A percentile compares a stretch with the other conserved stretches of the same genome.
These are phyloP conservation scores for Cricetomys ansorgei DNA, from an alignment of 2,113 vertebrate species.

Conservation along the genomic window DNA sequence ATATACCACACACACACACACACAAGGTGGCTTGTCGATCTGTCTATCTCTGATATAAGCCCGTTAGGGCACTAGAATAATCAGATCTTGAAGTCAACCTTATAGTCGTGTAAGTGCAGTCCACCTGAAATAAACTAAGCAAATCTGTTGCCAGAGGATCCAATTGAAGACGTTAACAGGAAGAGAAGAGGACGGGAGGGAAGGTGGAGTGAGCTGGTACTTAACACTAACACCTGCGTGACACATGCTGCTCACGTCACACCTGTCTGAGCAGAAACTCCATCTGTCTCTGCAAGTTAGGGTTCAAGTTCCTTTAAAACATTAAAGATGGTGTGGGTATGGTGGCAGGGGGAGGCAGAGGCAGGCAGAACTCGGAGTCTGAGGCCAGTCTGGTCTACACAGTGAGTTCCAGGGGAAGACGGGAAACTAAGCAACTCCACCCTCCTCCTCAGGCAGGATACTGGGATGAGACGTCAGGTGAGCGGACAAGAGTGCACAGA, in stretches of 20 bases:
- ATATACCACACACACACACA: not conserved
- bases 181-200: slow-evolving; percentile 50
- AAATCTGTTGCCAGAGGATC: slow-evolving; percentile 57
- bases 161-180: slow-evolving; percentile 65
- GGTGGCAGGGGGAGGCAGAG: not conserved
- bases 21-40: not conserved
- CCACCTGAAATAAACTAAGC: slow-evolving; percentile 72
- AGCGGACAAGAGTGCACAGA: not conserved
- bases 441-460: not conserved
- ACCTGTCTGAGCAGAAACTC: slow-evolving; percentile 31
- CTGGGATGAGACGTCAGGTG: not conserved
- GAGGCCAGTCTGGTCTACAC: not conserved
- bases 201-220: slow-evolving; percentile 64
- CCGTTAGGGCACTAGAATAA: slow-evolving; percentile 64
- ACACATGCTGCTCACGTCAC: slow-evolving; percentile 37
- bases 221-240: slow-evolving; percentile 58
- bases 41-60: slow-evolving; percentile 50
- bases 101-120: slow-evolving; percentile 53
- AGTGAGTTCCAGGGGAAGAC: not conserved
- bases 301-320: slow-evolving; percentile 35
- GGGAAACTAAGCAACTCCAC: not conserved
- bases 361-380: not conserved
- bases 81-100: slow-evolving; percentile 66
- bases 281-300: slow-evolving; percentile 49
- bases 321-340: not conserved